Percentiles rank a stretch among this genome's conserved stretches.
Conservation (phyloP, 2,888 invertebrate species). For the Pristionchus mayeri region DNA sequence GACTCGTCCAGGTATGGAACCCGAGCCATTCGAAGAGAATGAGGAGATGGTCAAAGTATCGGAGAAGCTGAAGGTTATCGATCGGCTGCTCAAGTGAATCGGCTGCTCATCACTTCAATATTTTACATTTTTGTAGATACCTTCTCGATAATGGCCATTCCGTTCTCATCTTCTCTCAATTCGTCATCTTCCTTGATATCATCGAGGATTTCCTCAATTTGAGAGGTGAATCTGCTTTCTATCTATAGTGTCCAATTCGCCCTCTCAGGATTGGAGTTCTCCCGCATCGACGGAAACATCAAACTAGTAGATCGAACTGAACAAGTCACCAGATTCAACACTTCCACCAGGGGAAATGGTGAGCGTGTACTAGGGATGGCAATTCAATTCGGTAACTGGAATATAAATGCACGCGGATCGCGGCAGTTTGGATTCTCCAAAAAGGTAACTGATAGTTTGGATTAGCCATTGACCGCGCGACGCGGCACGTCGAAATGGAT, state of each 20-base stretch:
- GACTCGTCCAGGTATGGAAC: conserved; percentile 76
- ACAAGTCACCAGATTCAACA: conserved; percentile 77
- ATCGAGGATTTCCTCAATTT: conserved; percentile 77
- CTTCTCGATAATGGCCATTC: conserved; percentile 76
- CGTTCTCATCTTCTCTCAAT: conserved; percentile 78
- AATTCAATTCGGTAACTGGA: too few species aligned
- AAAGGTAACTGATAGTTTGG: too few species aligned
- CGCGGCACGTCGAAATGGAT: too few species aligned
- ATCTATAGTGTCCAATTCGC: too few species aligned
- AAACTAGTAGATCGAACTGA: conserved; percentile 77
- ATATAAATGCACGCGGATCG: too few species aligned
- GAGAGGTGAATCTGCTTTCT: too few species aligned
- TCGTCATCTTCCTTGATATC: conserved; percentile 78
- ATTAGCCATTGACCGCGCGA: too few species aligned
- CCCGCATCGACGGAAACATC: conserved; percentile 78
- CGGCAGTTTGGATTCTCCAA: too few species aligned
- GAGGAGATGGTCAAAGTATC: conserved; percentile 78
- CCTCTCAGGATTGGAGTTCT: conserved; percentile 76
- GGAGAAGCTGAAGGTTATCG: conserved; percentile 77
- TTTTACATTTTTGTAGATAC: background rate
- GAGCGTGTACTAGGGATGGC: too few species aligned
- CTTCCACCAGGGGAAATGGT: conserved; percentile 5
- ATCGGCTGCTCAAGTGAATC: conserved; percentile 75
- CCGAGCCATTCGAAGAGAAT: conserved; percentile 78
- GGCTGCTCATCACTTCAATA: background rate